A percentile compares a stretch with the other conserved stretches of the same genome.
Evolutionary conservation across 2,888 invertebrate species (phyloP).

Genomic region (Pyrochroa serraticornis): DNA sequence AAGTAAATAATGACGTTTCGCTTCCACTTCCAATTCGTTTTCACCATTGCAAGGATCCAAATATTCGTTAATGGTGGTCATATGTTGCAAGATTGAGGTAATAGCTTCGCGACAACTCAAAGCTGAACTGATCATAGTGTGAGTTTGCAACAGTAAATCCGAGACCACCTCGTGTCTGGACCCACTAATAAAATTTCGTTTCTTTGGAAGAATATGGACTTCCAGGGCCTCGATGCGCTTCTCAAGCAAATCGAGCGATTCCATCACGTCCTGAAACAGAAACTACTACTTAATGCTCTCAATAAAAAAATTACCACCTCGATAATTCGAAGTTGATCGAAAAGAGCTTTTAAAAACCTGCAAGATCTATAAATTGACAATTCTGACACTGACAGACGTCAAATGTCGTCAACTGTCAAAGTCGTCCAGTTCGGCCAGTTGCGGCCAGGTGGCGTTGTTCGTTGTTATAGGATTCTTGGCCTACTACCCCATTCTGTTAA

Average conservation of each 20-base stretch:
- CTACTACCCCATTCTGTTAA: too few species aligned
- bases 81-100: conserved; percentile 56
- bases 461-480: too few species aligned
- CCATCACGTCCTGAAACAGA: not conserved
- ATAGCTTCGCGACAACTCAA: conserved; percentile 61
- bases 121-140: conserved; percentile 61
- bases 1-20: conserved; percentile 59
- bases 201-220: conserved; percentile 53
- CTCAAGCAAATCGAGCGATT: conserved; percentile 7
- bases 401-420: too few species aligned
- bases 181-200: conserved; percentile 41
- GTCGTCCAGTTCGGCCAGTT: too few species aligned
- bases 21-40: conserved; percentile 56
- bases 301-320: too few species aligned
- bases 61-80: conserved; percentile 59
- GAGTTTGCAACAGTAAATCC: conserved; percentile 58
- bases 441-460: too few species aligned
- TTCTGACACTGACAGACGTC: too few species aligned
- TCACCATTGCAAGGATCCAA: conserved; percentile 58
- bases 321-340: not conserved
- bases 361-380: not conserved
- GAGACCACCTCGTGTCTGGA: conserved; percentile 51
- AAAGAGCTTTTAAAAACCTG: not conserved
- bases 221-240: conserved; percentile 15
- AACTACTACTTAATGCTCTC: too few species aligned